These are phyloP conservation scores for Tamandua tetradactyla DNA, from an alignment of 2,797 vertebrate species.

Conservation along the genomic window DNA sequence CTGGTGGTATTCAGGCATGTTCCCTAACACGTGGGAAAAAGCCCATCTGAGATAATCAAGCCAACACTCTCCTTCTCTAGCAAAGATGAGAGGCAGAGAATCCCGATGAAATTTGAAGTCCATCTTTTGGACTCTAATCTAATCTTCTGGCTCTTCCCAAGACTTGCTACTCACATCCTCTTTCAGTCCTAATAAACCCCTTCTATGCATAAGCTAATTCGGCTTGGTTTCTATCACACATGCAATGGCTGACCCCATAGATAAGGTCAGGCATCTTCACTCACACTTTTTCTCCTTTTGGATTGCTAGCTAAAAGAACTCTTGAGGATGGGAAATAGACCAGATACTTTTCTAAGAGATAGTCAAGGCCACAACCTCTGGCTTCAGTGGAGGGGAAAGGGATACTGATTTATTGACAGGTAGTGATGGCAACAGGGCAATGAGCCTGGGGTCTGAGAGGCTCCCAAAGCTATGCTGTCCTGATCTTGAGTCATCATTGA, in stretches of 20 bases:
- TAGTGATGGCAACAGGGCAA: background rate
- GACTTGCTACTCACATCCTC: background rate
- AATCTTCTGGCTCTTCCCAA: background rate
- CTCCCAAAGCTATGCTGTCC: background rate
- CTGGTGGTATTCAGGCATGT: too few species aligned
- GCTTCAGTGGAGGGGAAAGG: background rate
- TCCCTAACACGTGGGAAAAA: background rate
- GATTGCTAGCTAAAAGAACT: background rate
- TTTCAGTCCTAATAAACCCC: background rate
- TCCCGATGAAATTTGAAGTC: background rate
- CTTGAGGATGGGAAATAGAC: background rate
- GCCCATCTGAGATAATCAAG: background rate
- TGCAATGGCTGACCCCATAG: background rate
- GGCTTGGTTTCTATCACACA: background rate
- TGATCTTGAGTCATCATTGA: background rate
- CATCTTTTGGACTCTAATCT: background rate
- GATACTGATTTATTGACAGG: background rate
- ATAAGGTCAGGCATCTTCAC: background rate
- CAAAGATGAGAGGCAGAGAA: background rate
- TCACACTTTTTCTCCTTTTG: background rate
- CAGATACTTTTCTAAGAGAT: background rate
- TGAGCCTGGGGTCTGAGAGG: background rate
- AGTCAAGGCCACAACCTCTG: background rate
- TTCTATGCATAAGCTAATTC: background rate
- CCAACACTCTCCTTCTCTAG: background rate